Base-by-base conservation (phyloP, 1,140 invertebrate species). In the Heliconius nattereri region DNA sequence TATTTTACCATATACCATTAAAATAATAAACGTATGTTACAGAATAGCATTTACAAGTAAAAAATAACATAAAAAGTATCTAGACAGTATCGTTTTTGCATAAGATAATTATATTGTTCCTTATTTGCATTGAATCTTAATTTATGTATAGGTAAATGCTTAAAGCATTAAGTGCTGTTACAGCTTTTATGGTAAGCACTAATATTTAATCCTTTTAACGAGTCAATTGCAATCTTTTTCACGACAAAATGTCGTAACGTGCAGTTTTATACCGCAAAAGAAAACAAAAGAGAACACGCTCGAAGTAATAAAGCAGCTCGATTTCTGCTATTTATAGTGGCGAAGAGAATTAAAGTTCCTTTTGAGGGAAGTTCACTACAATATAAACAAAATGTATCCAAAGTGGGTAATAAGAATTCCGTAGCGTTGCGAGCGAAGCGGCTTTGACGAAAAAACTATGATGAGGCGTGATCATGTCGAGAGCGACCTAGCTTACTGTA, bases 271-370 rank as follows among this genome's bases (percentile, higher is more conserved):
- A 87, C 87, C 87, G 81, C 74, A 90, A 91, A 91, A 91, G 84
- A 92, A 92, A 88, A 89, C 86, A 90, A 92, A 88, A 89, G 81
- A 85, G 87, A 90, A 86, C 86, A 83, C 84, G 86, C 85, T 72
- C 84, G 80, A 89, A 90, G 88, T 89, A 89, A 93, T 92, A 92
- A 92, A 90, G 84, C 85, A 84, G 84, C 88, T 89, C 85, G 86
- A 94, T 91, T 91, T 90, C 87, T 88, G 83, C 86, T 89, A 90
- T 91, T 92, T 90, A 88, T 87, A 86, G 82, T 79, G 83, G 89
- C 83, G 86, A 80, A 92, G 86, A 90, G 89, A 92, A 92, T 92
- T 93, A 90, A 92, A 93, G 91, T 92, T 92, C 86, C 87, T 89
- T 92, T 91, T 88, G 89, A 85, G 87, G 85, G 88, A 88, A 94